A percentile compares a stretch with the other conserved stretches of the same genome.
phyloP scores from a whole-genome alignment of 2,888 invertebrate species.

The Parascotia fuliginaria region DNA sequence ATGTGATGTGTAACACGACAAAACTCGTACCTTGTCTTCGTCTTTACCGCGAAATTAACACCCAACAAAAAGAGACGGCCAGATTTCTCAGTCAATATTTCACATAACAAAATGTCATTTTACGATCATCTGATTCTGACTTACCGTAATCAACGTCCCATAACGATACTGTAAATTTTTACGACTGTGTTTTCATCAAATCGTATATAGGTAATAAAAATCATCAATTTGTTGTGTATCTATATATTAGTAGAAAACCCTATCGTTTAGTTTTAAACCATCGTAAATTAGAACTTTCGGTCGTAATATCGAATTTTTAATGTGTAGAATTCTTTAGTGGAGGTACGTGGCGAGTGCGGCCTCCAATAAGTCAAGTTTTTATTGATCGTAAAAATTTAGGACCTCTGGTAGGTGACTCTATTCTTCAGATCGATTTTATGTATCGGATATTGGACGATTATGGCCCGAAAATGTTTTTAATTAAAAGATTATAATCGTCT shows the following conservation, averaged over 20 bases:
- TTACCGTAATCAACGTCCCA: conserved; percentile 45
- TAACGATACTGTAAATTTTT: conserved; percentile 55
- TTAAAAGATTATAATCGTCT: conserved; percentile 62
- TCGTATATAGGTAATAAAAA: conserved; percentile 57
- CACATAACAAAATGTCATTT: conserved; percentile 45
- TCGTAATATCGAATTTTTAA: conserved; percentile 81
- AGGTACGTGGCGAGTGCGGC: conserved; percentile 62
- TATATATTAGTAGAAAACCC: conserved; percentile 53
- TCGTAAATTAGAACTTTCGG: conserved; percentile 81
- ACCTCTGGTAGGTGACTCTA: conserved; percentile 62
- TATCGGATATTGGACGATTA: conserved; percentile 52
- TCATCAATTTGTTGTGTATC: conserved; percentile 61
- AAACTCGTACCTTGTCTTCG: conserved; percentile 6
- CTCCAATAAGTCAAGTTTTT: conserved; percentile 80
- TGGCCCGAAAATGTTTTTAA: conserved; percentile 48
- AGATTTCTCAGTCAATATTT: conserved; percentile 28
- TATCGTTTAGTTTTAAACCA: conserved; percentile 74
- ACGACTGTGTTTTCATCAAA: conserved; percentile 66
- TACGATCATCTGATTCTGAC: conserved; percentile 49
- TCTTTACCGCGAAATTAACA: neutral
- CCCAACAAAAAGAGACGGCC: conserved; percentile 6
- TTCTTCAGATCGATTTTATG: conserved; percentile 64
- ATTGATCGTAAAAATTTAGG: conserved; percentile 81
- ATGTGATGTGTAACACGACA: conserved; percentile 20
- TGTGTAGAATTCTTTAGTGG: conserved; percentile 55